A percentile compares a stretch with the other conserved stretches of the same genome.
phyloP scores from a whole-genome alignment of 2,113 vertebrate species.

The Epinephelus lanceolatus region DNA sequence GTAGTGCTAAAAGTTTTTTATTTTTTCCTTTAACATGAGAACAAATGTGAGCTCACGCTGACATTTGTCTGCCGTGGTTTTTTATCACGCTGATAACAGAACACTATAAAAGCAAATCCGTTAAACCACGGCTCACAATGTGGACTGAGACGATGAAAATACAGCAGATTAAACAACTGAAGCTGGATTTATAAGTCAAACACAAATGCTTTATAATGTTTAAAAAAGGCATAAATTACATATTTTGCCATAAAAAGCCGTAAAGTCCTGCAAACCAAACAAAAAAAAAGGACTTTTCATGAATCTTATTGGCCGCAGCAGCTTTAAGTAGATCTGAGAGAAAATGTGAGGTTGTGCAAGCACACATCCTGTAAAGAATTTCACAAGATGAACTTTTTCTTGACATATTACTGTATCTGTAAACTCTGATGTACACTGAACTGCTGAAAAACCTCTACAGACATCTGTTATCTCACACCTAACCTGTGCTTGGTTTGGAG shows the following conservation, averaged over 20 bases:
- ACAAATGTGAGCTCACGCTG: constrained; percentile 15
- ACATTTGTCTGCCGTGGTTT: constrained; percentile 23
- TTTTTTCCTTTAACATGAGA: constrained; percentile 12
- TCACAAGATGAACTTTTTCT: constrained; percentile 5
- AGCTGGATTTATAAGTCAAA: constrained; percentile 31
- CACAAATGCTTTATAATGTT: constrained; percentile 20
- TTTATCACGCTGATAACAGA: constrained; percentile 18
- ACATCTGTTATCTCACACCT: neutral
- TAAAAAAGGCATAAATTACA: constrained; percentile 15
- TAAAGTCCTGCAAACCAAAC: constrained; percentile 8
- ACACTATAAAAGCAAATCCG: constrained; percentile 43
- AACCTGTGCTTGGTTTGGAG: neutral
- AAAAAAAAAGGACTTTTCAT: constrained; percentile 10
- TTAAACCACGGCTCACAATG: neutral
- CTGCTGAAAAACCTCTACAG: neutral
- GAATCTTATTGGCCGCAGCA: constrained; percentile 25
- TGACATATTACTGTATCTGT: neutral
- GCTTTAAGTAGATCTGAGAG: constrained; percentile 6
- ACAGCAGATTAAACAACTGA: constrained; percentile 17
- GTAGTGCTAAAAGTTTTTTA: neutral
- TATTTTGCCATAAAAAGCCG: constrained; percentile 9
- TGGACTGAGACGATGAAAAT: constrained; percentile 9
- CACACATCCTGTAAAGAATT: constrained; percentile 2
- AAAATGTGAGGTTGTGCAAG: constrained; percentile 19
- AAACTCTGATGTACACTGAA: neutral